A percentile compares a stretch with the other conserved stretches of the same genome.
Conservation (phyloP, 2,888 invertebrate species). For the Polia nebulosa region DNA sequence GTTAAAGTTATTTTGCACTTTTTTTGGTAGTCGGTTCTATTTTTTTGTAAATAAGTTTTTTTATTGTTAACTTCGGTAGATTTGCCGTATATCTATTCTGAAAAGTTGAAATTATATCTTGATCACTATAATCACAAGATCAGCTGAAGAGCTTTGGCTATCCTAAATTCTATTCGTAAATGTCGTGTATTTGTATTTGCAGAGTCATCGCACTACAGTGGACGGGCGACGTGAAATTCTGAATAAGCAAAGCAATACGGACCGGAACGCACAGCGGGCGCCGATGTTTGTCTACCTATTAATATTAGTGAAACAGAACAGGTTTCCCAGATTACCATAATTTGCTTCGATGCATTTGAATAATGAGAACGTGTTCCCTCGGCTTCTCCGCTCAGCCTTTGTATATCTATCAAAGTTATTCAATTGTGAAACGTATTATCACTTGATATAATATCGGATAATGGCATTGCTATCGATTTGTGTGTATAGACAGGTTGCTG, state of each 20-base stretch:
- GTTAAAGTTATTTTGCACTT: too few species aligned
- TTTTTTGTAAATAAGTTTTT: too few species aligned
- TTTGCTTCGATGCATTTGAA: conserved; percentile 91
- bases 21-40: too few species aligned
- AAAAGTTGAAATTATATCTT: background rate
- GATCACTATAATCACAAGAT: background rate
- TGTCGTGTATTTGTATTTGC: conserved; percentile 31
- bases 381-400: conserved; percentile 76
- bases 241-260: conserved; percentile 73
- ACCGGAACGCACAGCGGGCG: conserved; percentile 69
- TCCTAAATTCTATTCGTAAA: conserved; percentile 19
- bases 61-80: background rate
- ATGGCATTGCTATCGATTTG: conserved; percentile 67
- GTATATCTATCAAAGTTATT: conserved; percentile 83
- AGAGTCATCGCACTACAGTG: conserved; percentile 51
- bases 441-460: conserved; percentile 72
- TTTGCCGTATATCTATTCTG: background rate
- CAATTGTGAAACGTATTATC: conserved; percentile 83
- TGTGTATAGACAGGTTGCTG: conserved; percentile 44
- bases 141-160: background rate
- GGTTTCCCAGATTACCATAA: conserved; percentile 90
- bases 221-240: conserved; percentile 63
- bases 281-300: conserved; percentile 85
- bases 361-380: conserved; percentile 89
- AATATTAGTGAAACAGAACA: conserved; percentile 90